A percentile compares a stretch with the other conserved stretches of the same genome.
These are phyloP conservation scores for Tethya wilhelma DNA, from an alignment of 37 sponge, comb jelly and placozoan species.

Conservation along the genomic window DNA sequence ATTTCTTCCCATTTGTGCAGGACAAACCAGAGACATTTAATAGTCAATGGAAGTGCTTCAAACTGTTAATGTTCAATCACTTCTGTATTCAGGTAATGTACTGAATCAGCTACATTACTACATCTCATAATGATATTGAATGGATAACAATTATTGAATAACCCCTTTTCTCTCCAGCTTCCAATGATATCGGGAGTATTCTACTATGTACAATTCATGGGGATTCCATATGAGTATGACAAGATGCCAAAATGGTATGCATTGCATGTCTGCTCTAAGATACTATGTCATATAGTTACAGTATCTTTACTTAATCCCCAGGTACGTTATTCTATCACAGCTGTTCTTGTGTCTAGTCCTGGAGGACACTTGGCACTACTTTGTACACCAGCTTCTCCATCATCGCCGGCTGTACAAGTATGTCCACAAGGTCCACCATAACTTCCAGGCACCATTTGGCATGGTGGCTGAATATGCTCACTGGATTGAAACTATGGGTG, in stretches of 20 bases:
- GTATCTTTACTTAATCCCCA: too few relatives aligned
- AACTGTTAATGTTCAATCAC: constrained; percentile 74
- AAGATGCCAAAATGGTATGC: constrained; percentile 87
- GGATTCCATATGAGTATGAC: constrained; percentile 71
- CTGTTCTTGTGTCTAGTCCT: constrained; percentile 67
- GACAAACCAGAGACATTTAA: constrained; percentile 82
- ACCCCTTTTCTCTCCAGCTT: constrained; percentile 15
- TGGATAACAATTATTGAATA: neutral
- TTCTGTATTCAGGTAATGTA: constrained; percentile 79
- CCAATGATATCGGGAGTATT: constrained; percentile 73
- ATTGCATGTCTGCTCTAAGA: too few relatives aligned
- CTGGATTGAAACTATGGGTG: constrained; percentile 81
- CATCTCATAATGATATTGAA: neutral
- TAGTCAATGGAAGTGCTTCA: constrained; percentile 88
- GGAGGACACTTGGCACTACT: constrained; percentile 95
- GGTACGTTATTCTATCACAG: constrained; percentile 68
- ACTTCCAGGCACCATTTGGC: constrained; percentile 89
- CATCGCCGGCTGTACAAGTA: constrained; percentile 83
- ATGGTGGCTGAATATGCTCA: constrained; percentile 93
- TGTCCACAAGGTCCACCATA: constrained; percentile 89
- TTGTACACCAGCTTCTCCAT: constrained; percentile 79
- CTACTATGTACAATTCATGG: constrained; percentile 55
- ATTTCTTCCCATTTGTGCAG: constrained; percentile 20
- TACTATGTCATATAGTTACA: too few relatives aligned
- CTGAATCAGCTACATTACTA: neutral